These are phyloP conservation scores for Volucella inanis DNA, from an alignment of 2,888 invertebrate species.

Conservation along the genomic window DNA sequence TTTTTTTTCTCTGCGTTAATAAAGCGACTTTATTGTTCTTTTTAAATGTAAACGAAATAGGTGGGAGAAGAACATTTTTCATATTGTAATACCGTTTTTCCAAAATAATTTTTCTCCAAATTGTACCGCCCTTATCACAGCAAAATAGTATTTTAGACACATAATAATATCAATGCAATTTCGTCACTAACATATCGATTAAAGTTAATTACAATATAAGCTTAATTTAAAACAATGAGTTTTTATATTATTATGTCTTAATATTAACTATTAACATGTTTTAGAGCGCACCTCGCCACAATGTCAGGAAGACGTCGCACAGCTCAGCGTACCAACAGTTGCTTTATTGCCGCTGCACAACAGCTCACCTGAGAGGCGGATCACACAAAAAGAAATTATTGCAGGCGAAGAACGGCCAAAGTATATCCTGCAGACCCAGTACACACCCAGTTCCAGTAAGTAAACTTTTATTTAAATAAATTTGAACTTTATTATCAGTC, in stretches of 20 bases:
- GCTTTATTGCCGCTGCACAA: conserved; percentile 83
- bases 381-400: conserved; percentile 86
- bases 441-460: conserved; percentile 79
- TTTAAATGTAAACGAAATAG: too few species aligned
- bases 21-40: too few species aligned
- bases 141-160: too few species aligned
- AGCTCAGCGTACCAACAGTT: conserved; percentile 81
- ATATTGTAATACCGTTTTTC: too few species aligned
- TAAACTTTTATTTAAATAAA: neutral
- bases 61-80: too few species aligned
- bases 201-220: too few species aligned
- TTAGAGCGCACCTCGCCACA: conserved; percentile 81
- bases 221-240: neutral
- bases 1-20: too few species aligned
- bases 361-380: conserved; percentile 83
- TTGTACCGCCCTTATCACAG: too few species aligned
- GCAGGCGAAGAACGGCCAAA: conserved; percentile 87
- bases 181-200: too few species aligned
- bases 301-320: conserved; percentile 80
- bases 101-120: too few species aligned
- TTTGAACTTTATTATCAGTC: neutral
- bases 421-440: conserved; percentile 82
- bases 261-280: conserved; percentile 44
- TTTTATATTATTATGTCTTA: conserved; percentile 33
- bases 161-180: too few species aligned